Percentiles rank a stretch among this genome's conserved stretches.
These are phyloP conservation scores for Paramacrobiotus metropolitanus DNA, from an alignment of 1,140 invertebrate genomes.

Conservation along the genomic window DNA sequence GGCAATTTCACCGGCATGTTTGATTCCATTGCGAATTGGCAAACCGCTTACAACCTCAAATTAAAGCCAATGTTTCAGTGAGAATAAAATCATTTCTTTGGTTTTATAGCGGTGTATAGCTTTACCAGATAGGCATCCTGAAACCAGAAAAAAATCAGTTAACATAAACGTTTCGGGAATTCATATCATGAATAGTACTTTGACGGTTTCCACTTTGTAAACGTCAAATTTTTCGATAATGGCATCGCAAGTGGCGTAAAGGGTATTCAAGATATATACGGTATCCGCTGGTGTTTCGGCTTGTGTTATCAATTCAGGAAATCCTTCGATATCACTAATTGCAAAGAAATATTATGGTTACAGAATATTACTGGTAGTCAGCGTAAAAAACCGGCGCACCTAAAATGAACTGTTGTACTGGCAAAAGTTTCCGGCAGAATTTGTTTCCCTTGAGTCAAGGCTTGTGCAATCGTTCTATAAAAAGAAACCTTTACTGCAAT, in stretches of 20 bases:
- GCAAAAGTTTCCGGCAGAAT: background rate
- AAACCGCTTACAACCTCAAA: constrained; percentile 29
- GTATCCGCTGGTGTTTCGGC: background rate
- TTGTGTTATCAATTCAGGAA: background rate
- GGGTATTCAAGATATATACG: constrained; percentile 17
- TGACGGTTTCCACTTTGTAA: constrained; percentile 95
- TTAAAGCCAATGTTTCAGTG: background rate
- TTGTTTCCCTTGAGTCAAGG: background rate
- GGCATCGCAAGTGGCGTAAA: constrained; percentile 22
- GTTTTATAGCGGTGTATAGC: no score
- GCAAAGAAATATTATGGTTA: no score
- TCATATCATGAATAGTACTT: constrained; percentile 72
- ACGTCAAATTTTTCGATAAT: constrained; percentile 87
- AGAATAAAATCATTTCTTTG: no score
- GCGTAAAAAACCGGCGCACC: background rate
- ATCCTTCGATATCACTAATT: background rate
- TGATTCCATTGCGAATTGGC: constrained; percentile 29
- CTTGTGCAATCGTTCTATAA: background rate
- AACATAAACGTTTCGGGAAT: no score
- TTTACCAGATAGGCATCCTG: no score
- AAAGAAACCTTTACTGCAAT: background rate
- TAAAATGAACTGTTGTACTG: constrained; percentile 1
- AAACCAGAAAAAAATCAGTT: no score
- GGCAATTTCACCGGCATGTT: constrained; percentile 34
- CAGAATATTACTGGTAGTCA: no score